phyloP scores from a whole-genome alignment of 2,113 vertebrate genomes.

The Galeopterus variegatus region DNA sequence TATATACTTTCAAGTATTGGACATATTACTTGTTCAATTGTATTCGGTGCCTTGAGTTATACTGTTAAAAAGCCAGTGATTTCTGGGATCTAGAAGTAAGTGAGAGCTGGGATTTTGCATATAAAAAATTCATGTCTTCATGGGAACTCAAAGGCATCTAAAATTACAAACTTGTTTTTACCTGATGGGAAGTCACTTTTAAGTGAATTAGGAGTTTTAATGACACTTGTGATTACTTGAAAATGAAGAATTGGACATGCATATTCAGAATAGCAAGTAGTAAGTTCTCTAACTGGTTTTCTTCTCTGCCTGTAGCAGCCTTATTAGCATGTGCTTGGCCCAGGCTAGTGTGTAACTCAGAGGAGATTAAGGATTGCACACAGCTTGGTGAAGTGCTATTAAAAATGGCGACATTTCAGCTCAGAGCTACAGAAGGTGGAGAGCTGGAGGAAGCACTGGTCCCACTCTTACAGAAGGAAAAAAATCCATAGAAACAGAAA shows the following conservation, averaged over 20 bases:
- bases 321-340: background rate
- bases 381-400: background rate
- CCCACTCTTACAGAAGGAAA: background rate
- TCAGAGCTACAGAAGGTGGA: background rate
- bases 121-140: background rate
- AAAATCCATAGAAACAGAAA: background rate
- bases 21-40: slow-evolving; percentile 32
- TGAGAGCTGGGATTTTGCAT: background rate
- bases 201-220: background rate
- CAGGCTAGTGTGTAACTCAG: background rate
- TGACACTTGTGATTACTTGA: background rate
- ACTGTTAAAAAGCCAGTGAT: background rate
- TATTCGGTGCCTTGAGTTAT: slow-evolving; percentile 31
- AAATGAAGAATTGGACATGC: background rate
- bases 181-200: background rate
- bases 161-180: slow-evolving; percentile 41
- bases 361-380: slow-evolving; percentile 6
- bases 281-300: background rate
- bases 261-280: background rate
- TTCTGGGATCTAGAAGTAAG: background rate
- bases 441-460: background rate
- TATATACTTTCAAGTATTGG: slow-evolving; percentile 14
- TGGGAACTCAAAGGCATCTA: background rate
- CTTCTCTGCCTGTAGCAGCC: background rate
- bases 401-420: background rate